These are phyloP conservation scores for Trichomycterus rosablanca DNA, from an alignment of 2,113 vertebrate species.

Conservation along the genomic window DNA sequence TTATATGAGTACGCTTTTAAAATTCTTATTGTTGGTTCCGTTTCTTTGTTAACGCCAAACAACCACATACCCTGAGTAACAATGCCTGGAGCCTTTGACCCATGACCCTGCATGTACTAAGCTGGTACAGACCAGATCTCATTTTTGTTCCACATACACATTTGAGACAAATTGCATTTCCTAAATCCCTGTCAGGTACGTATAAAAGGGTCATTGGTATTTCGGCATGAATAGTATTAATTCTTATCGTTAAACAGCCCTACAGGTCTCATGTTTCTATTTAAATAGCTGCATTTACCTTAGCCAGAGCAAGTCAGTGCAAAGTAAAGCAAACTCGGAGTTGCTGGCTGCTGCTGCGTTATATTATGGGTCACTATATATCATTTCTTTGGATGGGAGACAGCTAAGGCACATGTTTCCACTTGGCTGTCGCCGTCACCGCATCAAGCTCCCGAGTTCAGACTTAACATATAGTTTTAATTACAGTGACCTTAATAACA, in stretches of 20 bases:
- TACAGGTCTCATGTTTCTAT: slow-evolving; percentile 81
- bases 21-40: background rate
- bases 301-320: slow-evolving; percentile 83
- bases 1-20: background rate
- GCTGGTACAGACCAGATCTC: slow-evolving; percentile 5
- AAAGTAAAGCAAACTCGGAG: slow-evolving; percentile 95
- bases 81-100: slow-evolving; percentile 13
- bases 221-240: slow-evolving; percentile 10
- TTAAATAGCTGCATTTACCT: slow-evolving; percentile 84
- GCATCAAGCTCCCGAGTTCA: slow-evolving; percentile 68
- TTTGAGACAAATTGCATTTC: background rate
- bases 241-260: slow-evolving; percentile 33
- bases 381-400: slow-evolving; percentile 90
- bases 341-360: slow-evolving; percentile 84
- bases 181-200: background rate
- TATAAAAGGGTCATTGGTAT: background rate
- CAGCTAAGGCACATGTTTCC: slow-evolving; percentile 91
- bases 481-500: slow-evolving; percentile 50
- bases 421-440: slow-evolving; percentile 74
- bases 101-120: slow-evolving; percentile 1
- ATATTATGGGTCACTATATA: slow-evolving; percentile 86
- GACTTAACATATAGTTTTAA: slow-evolving; percentile 60
- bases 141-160: background rate
- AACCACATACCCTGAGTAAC: background rate
- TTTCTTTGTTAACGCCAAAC: background rate